A percentile compares a stretch with the other conserved stretches of the same genome.
These are phyloP conservation scores for Amazona vittata DNA, from an alignment of 2,113 vertebrate genomes.

Conservation along the genomic window DNA sequence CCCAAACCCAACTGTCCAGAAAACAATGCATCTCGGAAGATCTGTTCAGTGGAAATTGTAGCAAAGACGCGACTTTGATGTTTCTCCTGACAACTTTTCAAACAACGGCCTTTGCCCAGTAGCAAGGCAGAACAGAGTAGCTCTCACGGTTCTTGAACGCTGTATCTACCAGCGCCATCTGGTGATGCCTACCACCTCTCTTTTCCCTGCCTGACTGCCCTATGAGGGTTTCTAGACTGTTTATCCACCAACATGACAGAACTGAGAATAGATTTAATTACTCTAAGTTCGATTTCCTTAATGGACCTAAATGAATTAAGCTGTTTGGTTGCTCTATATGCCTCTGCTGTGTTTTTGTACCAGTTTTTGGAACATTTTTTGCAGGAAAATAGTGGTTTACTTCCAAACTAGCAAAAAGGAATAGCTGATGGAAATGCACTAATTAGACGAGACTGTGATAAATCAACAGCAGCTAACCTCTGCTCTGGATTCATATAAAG, in stretches of 20 bases:
- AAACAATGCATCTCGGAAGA: neutral
- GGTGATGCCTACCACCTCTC: neutral
- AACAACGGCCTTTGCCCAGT: neutral
- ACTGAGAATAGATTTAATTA: neutral
- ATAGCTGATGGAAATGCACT: neutral
- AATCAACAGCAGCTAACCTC: neutral
- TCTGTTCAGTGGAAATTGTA: neutral
- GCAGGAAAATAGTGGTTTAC: neutral
- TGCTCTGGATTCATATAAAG: neutral
- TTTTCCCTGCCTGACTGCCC: fast-evolving
- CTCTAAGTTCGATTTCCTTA: neutral
- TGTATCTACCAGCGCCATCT: slow-evolving; percentile 27
- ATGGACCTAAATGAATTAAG: neutral
- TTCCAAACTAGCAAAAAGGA: neutral
- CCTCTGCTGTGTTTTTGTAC: neutral
- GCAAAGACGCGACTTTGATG: neutral
- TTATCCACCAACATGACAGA: neutral
- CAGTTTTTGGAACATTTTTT: neutral
- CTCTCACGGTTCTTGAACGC: fast-evolving
- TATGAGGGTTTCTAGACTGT: fast-evolving
- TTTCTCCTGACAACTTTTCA: neutral
- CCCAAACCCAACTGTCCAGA: neutral
- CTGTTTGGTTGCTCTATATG: neutral
- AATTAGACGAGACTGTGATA: neutral
- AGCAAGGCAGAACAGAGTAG: fast-evolving